phyloP scores from a whole-genome alignment of 2,113 vertebrate species.

The Rhegmatorhina hoffmannsi region DNA sequence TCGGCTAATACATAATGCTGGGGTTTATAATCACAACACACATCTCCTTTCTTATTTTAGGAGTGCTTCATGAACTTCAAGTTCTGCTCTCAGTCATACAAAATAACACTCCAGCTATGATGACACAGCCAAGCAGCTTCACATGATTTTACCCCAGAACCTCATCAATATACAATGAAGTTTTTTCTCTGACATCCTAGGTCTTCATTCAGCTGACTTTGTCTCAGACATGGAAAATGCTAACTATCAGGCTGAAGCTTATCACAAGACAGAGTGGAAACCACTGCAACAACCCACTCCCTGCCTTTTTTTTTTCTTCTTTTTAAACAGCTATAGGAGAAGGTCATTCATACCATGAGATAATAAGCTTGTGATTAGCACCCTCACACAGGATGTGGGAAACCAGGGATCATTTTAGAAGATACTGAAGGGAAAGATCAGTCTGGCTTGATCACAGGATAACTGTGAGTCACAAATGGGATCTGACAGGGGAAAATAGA shows the following conservation, averaged over 20 bases:
- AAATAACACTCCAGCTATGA: neutral
- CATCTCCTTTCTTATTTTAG: neutral
- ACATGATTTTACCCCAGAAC: neutral
- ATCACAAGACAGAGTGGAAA: slow-evolving; percentile 43
- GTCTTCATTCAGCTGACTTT: neutral
- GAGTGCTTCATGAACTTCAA: neutral
- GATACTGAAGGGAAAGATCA: slow-evolving; percentile 33
- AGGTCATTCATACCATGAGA: slow-evolving; percentile 24
- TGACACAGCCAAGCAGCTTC: neutral
- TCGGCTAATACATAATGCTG: neutral
- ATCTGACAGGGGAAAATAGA: neutral
- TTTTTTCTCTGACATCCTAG: neutral
- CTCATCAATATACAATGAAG: neutral
- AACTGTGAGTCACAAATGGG: slow-evolving; percentile 39
- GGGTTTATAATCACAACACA: neutral
- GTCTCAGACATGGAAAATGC: neutral
- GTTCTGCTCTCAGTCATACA: neutral
- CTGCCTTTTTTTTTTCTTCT: neutral
- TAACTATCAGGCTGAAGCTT: neutral
- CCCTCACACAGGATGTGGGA: slow-evolving; percentile 63
- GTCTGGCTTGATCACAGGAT: slow-evolving; percentile 44
- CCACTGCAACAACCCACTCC: neutral
- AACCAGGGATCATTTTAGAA: slow-evolving; percentile 12
- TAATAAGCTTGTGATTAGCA: slow-evolving; percentile 43
- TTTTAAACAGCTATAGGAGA: neutral